phyloP scores from a whole-genome alignment of 2,113 vertebrate species.

The Pluvialis apricaria region DNA sequence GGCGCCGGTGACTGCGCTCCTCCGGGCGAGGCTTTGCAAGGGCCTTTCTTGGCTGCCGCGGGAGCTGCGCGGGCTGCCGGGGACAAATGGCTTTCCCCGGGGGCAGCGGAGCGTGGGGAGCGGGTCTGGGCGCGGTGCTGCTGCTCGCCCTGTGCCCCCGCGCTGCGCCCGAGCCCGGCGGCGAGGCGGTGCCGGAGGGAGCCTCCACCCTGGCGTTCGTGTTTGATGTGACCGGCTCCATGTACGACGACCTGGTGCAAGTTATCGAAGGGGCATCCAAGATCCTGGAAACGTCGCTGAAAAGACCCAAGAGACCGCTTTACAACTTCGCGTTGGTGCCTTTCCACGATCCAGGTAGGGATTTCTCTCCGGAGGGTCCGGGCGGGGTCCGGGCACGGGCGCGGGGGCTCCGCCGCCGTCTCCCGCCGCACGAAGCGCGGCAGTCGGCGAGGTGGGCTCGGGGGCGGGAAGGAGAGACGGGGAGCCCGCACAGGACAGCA shows the following conservation, averaged over 20 bases:
- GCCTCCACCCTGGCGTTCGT: conserved; percentile 96
- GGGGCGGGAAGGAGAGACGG: not conserved
- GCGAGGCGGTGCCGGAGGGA: conserved; percentile 84
- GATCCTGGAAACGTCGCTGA: conserved; percentile 95
- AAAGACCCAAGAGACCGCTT: conserved; percentile 87
- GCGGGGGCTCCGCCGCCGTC: no score
- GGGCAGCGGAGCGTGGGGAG: not conserved
- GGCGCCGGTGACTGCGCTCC: not conserved
- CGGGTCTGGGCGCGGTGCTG: conserved; percentile 13
- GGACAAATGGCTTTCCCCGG: not conserved
- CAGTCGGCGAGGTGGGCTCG: not conserved
- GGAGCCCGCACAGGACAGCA: no score
- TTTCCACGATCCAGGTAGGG: conserved; percentile 96
- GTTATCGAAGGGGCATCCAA: conserved; percentile 98
- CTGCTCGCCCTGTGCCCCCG: conserved; percentile 17
- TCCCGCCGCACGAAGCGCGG: not conserved
- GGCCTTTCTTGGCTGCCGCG: not conserved
- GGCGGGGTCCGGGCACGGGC: not conserved
- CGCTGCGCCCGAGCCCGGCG: not conserved
- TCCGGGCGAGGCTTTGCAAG: not conserved
- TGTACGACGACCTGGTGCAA: conserved; percentile 98
- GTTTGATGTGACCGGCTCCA: conserved; percentile 98
- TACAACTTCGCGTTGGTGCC: conserved; percentile 96
- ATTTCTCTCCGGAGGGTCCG: no score
- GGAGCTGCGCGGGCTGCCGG: not conserved